Evolutionary conservation across 2,797 vertebrate genomes (phyloP).

Genomic region (Crocodylus rhombifer): DNA sequence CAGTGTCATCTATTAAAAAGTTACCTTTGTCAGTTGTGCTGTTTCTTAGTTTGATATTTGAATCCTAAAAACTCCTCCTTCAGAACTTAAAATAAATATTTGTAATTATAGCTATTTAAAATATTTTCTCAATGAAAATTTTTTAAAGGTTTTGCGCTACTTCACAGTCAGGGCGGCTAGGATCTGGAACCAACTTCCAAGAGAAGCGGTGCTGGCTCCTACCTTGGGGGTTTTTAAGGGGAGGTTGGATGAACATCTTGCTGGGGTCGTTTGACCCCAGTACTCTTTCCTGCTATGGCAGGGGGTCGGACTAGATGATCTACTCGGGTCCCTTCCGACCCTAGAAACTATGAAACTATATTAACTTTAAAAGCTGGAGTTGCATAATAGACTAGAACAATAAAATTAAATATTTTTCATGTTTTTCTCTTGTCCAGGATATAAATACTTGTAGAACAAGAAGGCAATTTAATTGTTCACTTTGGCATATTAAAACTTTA

Average conservation of each 20-base stretch:
- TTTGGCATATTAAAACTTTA: fast-evolving
- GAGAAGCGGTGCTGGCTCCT: too few species aligned
- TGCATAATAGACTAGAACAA: not conserved
- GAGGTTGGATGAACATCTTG: too few species aligned
- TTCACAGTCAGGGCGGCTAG: too few species aligned
- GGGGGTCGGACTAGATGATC: too few species aligned
- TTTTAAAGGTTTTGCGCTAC: not conserved
- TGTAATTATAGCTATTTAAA: not conserved
- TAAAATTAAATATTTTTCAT: not conserved
- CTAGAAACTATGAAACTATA: too few species aligned
- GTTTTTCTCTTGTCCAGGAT: not conserved
- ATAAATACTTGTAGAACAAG: not conserved
- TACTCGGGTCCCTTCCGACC: too few species aligned
- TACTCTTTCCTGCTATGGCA: too few species aligned
- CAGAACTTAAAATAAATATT: not conserved
- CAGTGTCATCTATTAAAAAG: not conserved
- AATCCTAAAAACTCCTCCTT: not conserved
- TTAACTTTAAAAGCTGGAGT: not conserved
- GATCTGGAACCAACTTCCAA: too few species aligned
- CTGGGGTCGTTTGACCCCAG: too few species aligned
- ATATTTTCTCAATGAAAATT: not conserved
- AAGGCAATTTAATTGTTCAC: not conserved
- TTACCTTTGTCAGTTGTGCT: not conserved
- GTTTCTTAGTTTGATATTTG: not conserved
- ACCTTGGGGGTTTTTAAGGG: too few species aligned